Evolutionary conservation across 2,797 vertebrate genomes (phyloP).

Genomic region (Poecilia wingei): DNA sequence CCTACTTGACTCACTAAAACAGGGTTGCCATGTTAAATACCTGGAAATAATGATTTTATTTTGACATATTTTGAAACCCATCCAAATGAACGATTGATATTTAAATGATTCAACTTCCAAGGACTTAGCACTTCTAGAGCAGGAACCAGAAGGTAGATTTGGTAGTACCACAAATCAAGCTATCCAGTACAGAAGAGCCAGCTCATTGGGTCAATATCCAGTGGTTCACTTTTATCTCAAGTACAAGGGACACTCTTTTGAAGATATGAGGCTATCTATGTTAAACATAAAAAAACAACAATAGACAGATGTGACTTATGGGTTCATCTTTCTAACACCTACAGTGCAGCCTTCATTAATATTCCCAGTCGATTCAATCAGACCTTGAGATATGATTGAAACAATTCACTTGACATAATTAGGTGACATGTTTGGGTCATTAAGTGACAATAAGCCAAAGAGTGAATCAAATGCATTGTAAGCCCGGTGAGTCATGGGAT

Average conservation of each 20-base stretch:
- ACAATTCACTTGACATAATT: not conserved
- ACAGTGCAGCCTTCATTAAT: not conserved
- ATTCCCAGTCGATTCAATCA: not conserved
- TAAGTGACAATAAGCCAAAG: not conserved
- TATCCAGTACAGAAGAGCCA: not conserved
- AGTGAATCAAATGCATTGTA: not conserved
- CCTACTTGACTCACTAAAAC: not conserved
- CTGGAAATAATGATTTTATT: not conserved
- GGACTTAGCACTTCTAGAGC: not conserved
- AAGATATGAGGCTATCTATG: not conserved
- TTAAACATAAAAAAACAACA: not conserved
- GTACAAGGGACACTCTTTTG: not conserved
- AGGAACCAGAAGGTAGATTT: not conserved
- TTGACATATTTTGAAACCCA: not conserved
- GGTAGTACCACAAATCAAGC: not conserved
- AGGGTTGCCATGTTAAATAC: not conserved
- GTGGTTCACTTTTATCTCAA: not conserved
- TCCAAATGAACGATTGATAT: not conserved
- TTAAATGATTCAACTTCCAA: not conserved
- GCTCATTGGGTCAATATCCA: not conserved
- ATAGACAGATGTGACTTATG: not conserved
- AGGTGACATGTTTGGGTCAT: not conserved
- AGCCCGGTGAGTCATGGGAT: not conserved
- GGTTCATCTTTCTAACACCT: not conserved
- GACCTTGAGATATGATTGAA: not conserved